Evolutionary conservation across 1,140 invertebrate species (phyloP).

Genomic region (Hyposmocoma kahamanoa): DNA sequence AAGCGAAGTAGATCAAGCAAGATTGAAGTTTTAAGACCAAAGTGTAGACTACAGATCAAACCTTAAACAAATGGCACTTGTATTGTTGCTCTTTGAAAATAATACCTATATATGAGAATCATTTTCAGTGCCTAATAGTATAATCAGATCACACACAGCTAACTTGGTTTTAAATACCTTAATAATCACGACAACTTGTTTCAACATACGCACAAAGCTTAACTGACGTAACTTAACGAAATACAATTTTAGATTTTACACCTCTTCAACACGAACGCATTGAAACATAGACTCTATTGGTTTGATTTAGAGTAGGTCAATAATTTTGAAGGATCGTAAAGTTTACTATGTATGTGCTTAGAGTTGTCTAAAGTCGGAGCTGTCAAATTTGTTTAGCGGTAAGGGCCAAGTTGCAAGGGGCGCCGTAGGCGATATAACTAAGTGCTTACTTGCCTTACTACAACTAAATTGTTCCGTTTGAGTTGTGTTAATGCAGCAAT

Average conservation of each 20-base stretch:
- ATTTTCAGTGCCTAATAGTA: too few species aligned
- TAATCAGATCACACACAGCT: not conserved
- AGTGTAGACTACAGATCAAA: too few species aligned
- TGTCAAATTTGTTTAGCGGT: constrained; percentile 73
- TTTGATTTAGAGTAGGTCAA: not conserved
- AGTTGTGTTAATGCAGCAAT: constrained; percentile 64
- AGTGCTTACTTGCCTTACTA: constrained; percentile 61
- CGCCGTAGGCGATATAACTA: constrained; percentile 53
- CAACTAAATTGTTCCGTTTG: constrained; percentile 67
- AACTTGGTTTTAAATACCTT: constrained; percentile 37
- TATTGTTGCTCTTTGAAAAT: too few species aligned
- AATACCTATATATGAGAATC: too few species aligned
- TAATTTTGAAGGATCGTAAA: constrained; percentile 14
- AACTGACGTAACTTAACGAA: constrained; percentile 45
- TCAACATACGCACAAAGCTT: constrained; percentile 60
- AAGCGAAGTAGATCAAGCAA: too few species aligned
- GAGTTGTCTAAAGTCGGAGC: constrained; percentile 65
- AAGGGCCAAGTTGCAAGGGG: constrained; percentile 53
- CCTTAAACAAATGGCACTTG: too few species aligned
- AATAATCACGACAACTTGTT: constrained; percentile 63
- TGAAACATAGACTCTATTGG: not conserved
- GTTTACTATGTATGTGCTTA: constrained; percentile 39
- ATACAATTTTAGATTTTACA: constrained; percentile 20
- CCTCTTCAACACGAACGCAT: too few species aligned
- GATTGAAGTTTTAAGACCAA: too few species aligned